phyloP scores from a whole-genome alignment of 2,888 invertebrate species.

The Theretra japonica region DNA sequence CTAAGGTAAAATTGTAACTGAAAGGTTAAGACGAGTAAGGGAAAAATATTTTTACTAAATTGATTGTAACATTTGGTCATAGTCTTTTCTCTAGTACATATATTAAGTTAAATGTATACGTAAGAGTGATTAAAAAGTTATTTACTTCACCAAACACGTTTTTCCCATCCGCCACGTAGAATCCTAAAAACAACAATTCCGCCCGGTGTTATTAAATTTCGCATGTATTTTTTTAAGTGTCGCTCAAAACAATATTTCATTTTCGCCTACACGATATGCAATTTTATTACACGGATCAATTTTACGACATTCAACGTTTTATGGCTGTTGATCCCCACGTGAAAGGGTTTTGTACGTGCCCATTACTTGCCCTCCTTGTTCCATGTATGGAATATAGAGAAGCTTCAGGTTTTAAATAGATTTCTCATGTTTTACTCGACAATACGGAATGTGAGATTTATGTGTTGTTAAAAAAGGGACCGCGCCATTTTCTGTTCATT shows the following conservation, averaged over 20 bases:
- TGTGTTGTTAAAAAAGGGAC: constrained; percentile 21
- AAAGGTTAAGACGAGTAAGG: no score
- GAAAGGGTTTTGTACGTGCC: constrained; percentile 69
- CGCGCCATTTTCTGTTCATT: constrained; percentile 29
- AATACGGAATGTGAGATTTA: constrained; percentile 33
- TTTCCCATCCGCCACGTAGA: constrained; percentile 8
- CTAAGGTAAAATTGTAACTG: no score
- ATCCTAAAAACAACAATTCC: constrained; percentile 43
- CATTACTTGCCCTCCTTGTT: constrained; percentile 60
- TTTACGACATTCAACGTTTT: constrained; percentile 78
- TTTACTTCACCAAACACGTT: background rate
- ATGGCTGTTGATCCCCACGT: constrained; percentile 72
- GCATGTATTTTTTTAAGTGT: constrained; percentile 52
- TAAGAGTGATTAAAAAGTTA: background rate
- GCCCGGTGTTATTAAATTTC: constrained; percentile 52
- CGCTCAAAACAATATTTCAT: constrained; percentile 68
- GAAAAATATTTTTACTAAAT: no score
- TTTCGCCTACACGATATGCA: constrained; percentile 69
- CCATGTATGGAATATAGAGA: constrained; percentile 58
- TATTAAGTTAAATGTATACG: no score
- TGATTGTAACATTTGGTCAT: no score
- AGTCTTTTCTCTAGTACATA: no score
- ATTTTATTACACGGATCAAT: constrained; percentile 76
- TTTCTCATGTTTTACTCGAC: constrained; percentile 47
- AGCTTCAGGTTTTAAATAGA: constrained; percentile 55